These are phyloP conservation scores for Aphodius sticticus DNA, from an alignment of 2,888 invertebrate species.

Conservation along the genomic window DNA sequence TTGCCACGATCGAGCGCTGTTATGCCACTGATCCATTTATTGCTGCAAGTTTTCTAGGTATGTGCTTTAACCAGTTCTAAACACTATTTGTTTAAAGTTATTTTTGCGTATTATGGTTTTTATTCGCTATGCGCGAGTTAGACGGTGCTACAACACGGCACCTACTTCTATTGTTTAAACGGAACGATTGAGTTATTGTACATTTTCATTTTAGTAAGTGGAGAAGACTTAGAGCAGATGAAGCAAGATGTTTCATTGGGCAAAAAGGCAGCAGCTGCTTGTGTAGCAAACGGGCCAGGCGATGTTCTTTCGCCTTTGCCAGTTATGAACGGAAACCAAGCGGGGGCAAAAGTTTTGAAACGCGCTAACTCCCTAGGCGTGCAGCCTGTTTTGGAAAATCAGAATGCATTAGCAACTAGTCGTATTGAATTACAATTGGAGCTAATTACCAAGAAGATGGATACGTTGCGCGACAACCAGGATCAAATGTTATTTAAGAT, in stretches of 20 bases:
- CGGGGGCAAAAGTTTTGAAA: neutral
- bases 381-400: neutral
- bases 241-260: constrained; percentile 13
- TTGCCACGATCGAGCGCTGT: constrained; percentile 54
- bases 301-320: neutral
- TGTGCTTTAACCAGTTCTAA: constrained; percentile 41
- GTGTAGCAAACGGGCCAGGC: neutral
- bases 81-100: too few species aligned
- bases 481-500: neutral
- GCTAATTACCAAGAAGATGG: neutral
- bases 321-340: neutral
- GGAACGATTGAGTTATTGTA: too few species aligned
- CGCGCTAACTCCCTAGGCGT: neutral
- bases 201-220: neutral
- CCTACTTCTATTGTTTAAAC: too few species aligned
- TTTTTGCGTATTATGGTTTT: too few species aligned
- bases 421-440: neutral
- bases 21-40: constrained; percentile 47
- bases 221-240: neutral
- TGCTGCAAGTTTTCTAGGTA: constrained; percentile 52
- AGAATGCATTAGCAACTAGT: neutral
- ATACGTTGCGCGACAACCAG: neutral
- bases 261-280: constrained; percentile 6
- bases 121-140: too few species aligned
- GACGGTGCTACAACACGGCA: too few species aligned